These are phyloP conservation scores for Rhaphigaster nebulosa DNA, from an alignment of 2,888 invertebrate species.

Conservation along the genomic window DNA sequence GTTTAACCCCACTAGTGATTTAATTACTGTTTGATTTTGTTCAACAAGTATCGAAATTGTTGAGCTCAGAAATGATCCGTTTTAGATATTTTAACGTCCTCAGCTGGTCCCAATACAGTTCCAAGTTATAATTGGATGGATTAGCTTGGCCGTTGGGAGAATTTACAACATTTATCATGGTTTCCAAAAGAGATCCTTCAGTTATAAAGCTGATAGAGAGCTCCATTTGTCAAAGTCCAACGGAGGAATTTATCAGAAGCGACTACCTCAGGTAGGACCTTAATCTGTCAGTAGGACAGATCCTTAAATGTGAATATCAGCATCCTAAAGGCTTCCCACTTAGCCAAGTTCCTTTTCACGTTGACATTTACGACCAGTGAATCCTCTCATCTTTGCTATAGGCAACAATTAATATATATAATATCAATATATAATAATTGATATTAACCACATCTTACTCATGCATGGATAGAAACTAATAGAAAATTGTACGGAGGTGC, in stretches of 20 bases:
- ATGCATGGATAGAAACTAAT: background rate
- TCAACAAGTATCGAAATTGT: background rate
- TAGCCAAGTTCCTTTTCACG: background rate
- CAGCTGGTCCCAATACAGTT: background rate
- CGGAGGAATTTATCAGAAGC: constrained; percentile 36
- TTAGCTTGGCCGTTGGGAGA: background rate
- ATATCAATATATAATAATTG: too few species aligned
- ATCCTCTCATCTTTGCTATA: background rate
- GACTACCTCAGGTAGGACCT: background rate
- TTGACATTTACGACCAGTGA: background rate
- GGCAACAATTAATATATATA: too few species aligned
- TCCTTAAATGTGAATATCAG: background rate
- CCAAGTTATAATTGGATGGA: constrained; percentile 1
- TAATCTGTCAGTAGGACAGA: constrained; percentile 12
- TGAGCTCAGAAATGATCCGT: background rate
- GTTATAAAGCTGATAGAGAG: constrained; percentile 41
- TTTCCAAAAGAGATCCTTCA: constrained; percentile 26
- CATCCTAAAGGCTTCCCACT: background rate
- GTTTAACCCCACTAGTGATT: too few species aligned
- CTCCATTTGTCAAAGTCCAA: constrained; percentile 31
- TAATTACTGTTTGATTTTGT: too few species aligned
- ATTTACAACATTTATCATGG: constrained; percentile 19
- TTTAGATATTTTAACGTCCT: background rate
- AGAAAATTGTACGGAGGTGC: background rate
- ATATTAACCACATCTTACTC: too few species aligned